Conservation (phyloP, 2,113 vertebrate genomes). For the Hirundichthys speculiger region DNA sequence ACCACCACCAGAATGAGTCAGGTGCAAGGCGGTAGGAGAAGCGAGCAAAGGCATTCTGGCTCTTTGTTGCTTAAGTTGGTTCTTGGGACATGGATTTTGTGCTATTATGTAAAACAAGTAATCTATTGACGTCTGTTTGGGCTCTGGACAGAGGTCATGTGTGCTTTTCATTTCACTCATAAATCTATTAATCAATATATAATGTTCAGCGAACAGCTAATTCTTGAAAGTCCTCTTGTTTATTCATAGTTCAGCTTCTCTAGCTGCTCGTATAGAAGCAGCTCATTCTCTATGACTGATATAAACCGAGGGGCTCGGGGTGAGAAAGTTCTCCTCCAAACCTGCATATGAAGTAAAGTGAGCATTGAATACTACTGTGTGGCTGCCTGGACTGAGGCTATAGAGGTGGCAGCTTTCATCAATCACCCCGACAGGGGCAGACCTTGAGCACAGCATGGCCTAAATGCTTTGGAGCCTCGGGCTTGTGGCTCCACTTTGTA, state of each 20-base stretch:
- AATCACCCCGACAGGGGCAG: slow-evolving; percentile 43
- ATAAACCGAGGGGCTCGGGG: background rate
- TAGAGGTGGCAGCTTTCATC: slow-evolving; percentile 42
- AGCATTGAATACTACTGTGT: background rate
- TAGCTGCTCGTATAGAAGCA: background rate
- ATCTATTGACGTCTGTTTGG: too few species aligned
- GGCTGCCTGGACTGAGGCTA: slow-evolving; percentile 21
- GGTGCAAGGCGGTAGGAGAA: too few species aligned
- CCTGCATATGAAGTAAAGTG: slow-evolving; percentile 40
- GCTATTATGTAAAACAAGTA: too few species aligned
- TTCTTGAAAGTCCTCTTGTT: background rate
- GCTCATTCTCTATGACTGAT: background rate
- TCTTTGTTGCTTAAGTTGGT: too few species aligned
- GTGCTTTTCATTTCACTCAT: too few species aligned
- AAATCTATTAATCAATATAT: too few species aligned
- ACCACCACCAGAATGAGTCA: too few species aligned
- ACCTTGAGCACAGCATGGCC: slow-evolving; percentile 27
- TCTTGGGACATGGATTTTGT: too few species aligned
- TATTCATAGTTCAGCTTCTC: background rate
- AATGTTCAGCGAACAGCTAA: too few species aligned
- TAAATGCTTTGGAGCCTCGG: slow-evolving; percentile 36
- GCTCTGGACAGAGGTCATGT: too few species aligned
- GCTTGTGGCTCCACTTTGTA: slow-evolving; percentile 34
- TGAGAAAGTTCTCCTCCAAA: background rate
- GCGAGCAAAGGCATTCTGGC: too few species aligned